Evolutionary conservation across 2,888 invertebrate species (phyloP).

Genomic region (Zaprionus obscuricornis): DNA sequence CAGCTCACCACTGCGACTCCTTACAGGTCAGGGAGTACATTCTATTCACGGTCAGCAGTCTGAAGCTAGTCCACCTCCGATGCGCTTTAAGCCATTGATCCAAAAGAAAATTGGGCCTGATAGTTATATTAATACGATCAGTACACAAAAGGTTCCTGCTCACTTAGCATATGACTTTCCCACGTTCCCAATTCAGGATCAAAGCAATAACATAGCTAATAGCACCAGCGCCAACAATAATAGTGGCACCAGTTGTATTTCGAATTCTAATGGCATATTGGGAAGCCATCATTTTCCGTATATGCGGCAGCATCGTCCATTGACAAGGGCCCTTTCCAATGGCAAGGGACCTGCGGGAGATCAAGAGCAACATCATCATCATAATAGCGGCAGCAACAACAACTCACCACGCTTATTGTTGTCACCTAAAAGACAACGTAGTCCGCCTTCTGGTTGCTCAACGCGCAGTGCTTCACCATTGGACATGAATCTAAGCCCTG

Average conservation of each 20-base stretch:
- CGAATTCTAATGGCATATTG: constrained; percentile 19
- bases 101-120: constrained; percentile 89
- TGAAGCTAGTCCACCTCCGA: constrained; percentile 66
- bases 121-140: constrained; percentile 88
- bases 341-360: constrained; percentile 81
- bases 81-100: constrained; percentile 86
- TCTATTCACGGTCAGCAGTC: constrained; percentile 38
- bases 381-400: constrained; percentile 21
- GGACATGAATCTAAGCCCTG: constrained; percentile 77
- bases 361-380: constrained; percentile 23
- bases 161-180: constrained; percentile 82
- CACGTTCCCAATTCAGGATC: constrained; percentile 73
- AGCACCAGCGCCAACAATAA: constrained; percentile 13
- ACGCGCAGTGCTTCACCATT: constrained; percentile 83
- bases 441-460: constrained; percentile 83
- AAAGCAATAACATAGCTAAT: too few species aligned
- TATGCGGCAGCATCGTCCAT: constrained; percentile 86
- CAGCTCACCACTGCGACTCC: constrained; percentile 73
- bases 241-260: constrained; percentile 5
- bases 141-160: constrained; percentile 83
- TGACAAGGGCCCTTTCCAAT: constrained; percentile 87
- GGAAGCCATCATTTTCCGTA: constrained; percentile 63
- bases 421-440: constrained; percentile 78
- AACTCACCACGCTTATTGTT: constrained; percentile 75
- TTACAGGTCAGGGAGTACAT: too few species aligned